Percentiles rank a stretch among this genome's conserved stretches.
phyloP scores from a whole-genome alignment of 2,888 invertebrate species.

The Lithophane leautieri region DNA sequence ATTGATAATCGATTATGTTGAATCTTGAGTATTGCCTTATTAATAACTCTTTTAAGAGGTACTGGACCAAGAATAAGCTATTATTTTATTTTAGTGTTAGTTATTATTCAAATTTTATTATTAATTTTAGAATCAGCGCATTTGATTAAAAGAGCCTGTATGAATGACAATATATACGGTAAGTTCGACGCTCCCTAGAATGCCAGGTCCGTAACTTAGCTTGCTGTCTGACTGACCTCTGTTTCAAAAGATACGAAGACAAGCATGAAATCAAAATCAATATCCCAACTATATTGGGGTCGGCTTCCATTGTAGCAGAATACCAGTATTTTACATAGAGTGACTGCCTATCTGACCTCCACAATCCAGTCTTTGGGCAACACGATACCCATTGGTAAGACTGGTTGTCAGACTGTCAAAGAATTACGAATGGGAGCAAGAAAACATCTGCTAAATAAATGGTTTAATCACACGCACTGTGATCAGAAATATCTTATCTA shows the following conservation, averaged over 20 bases:
- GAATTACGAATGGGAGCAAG: background rate
- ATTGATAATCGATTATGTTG: slow-evolving; percentile 48
- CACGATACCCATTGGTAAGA: background rate
- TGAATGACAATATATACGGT: background rate
- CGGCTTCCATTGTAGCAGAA: background rate
- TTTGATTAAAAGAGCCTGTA: background rate
- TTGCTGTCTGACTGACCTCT: background rate
- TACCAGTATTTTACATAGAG: background rate
- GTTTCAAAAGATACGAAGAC: background rate
- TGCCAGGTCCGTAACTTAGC: background rate
- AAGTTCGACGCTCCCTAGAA: too few relatives aligned
- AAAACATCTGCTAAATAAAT: background rate
- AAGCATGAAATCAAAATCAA: background rate
- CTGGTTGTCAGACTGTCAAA: background rate
- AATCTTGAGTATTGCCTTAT: slow-evolving; percentile 28
- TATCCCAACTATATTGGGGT: background rate
- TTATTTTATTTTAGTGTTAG: too few relatives aligned
- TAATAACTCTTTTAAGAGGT: too few relatives aligned
- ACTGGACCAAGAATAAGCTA: too few relatives aligned
- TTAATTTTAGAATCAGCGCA: background rate
- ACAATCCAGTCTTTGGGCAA: background rate
- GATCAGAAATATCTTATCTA: too few relatives aligned
- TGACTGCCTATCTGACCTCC: background rate
- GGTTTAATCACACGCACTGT: background rate
- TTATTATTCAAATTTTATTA: too few relatives aligned